Conservation (phyloP, 2,113 vertebrate species). For the Leptobrachium leishanense region DNA sequence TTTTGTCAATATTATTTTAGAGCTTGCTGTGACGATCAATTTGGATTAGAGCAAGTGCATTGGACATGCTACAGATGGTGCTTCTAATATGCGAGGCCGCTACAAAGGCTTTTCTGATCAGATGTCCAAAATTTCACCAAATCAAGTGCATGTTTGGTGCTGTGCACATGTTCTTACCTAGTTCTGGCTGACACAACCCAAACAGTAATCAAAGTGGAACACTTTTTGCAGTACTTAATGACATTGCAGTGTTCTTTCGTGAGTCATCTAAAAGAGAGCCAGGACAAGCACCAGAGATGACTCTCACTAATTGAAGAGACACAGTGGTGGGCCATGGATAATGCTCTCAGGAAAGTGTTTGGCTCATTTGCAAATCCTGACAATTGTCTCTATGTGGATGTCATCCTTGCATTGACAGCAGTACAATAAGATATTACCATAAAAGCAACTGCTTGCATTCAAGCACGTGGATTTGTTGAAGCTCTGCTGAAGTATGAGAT, state of each 20-base stretch:
- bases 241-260: neutral
- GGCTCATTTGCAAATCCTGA: too few species aligned
- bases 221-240: constrained; percentile 24
- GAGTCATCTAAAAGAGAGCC: neutral
- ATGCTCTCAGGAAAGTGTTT: neutral
- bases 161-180: constrained; percentile 40
- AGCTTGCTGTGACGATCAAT: neutral
- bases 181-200: constrained; percentile 38
- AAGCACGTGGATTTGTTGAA: neutral
- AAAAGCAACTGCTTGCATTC: too few species aligned
- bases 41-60: neutral
- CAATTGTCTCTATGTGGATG: too few species aligned
- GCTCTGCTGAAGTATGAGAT: neutral
- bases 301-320: constrained; percentile 13
- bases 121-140: constrained; percentile 36
- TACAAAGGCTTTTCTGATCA: constrained; percentile 31
- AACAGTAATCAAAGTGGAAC: constrained; percentile 37
- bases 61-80: constrained; percentile 10
- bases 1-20: neutral
- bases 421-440: too few species aligned
- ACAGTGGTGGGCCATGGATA: neutral
- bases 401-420: too few species aligned
- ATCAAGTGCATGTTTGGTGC: constrained; percentile 45
- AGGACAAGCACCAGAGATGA: constrained; percentile 25
- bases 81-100: constrained; percentile 16